Evolutionary conservation across 2,113 vertebrate genomes (phyloP).

Genomic region (Malurus melanocephalus): DNA sequence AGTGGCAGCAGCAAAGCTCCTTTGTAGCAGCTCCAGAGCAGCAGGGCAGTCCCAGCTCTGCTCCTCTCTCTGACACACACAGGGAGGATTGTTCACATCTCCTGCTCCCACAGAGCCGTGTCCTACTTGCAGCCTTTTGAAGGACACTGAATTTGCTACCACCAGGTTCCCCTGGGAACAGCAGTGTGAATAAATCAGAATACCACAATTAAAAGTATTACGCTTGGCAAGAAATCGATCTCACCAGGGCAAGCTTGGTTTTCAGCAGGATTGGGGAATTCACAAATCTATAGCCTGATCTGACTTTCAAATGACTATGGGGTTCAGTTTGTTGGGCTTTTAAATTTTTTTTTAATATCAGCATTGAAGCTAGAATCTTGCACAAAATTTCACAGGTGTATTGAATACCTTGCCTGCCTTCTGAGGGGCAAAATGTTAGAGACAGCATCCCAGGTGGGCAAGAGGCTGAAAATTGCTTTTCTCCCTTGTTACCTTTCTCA

Average conservation of each 20-base stretch:
- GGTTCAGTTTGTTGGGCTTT: background rate
- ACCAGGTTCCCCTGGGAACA: background rate
- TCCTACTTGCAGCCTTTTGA: background rate
- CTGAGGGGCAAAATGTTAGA: background rate
- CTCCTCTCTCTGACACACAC: background rate
- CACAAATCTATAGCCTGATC: background rate
- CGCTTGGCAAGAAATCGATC: background rate
- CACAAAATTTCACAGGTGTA: background rate
- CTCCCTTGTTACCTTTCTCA: background rate
- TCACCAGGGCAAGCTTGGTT: background rate
- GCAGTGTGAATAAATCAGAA: conserved; percentile 16
- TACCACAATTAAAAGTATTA: conserved; percentile 6
- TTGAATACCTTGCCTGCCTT: background rate
- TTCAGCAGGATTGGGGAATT: background rate
- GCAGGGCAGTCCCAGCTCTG: background rate
- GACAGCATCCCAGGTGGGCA: background rate
- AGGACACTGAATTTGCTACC: background rate
- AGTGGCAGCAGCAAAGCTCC: background rate
- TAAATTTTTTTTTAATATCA: background rate
- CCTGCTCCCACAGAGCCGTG: background rate
- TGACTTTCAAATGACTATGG: background rate
- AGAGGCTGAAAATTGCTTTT: background rate
- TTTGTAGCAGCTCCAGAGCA: background rate
- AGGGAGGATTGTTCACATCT: background rate
- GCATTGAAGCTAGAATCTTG: background rate